Conservation (phyloP, 1,140 invertebrate genomes). For the Rhysida immarginata region DNA sequence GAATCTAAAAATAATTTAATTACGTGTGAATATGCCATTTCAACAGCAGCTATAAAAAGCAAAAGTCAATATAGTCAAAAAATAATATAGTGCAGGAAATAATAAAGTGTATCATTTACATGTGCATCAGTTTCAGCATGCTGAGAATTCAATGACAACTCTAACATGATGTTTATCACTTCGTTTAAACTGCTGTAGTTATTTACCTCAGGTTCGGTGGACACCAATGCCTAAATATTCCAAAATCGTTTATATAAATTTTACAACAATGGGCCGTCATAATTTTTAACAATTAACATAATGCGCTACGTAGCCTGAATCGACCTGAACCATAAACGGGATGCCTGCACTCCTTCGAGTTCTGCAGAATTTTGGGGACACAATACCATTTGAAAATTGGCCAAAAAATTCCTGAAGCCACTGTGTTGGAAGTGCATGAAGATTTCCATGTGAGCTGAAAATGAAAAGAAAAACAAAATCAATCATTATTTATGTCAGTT, state of each 20-base stretch:
- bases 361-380: slow-evolving; percentile 46
- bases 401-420: slow-evolving; percentile 54
- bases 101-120: background rate
- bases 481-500: too few species aligned
- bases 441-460: slow-evolving; percentile 18
- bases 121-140: slow-evolving; percentile 10
- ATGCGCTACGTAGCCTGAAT: background rate
- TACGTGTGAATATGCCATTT: too few species aligned
- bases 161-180: slow-evolving; percentile 14
- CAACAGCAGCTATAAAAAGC: too few species aligned
- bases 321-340: slow-evolving; percentile 74
- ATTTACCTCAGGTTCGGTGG: slow-evolving; percentile 12
- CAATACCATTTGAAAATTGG: slow-evolving; percentile 37
- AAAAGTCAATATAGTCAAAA: too few species aligned
- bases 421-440: slow-evolving; percentile 45
- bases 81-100: too few species aligned
- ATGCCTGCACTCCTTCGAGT: slow-evolving; percentile 80
- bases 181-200: slow-evolving; percentile 14
- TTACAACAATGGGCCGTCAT: too few species aligned
- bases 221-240: slow-evolving; percentile 9
- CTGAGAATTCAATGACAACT: slow-evolving; percentile 8
- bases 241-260: too few species aligned
- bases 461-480: too few species aligned
- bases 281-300: too few species aligned
- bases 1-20: too few species aligned